Conservation (phyloP, 2,113 vertebrate species). For the Ovis canadensis region DNA sequence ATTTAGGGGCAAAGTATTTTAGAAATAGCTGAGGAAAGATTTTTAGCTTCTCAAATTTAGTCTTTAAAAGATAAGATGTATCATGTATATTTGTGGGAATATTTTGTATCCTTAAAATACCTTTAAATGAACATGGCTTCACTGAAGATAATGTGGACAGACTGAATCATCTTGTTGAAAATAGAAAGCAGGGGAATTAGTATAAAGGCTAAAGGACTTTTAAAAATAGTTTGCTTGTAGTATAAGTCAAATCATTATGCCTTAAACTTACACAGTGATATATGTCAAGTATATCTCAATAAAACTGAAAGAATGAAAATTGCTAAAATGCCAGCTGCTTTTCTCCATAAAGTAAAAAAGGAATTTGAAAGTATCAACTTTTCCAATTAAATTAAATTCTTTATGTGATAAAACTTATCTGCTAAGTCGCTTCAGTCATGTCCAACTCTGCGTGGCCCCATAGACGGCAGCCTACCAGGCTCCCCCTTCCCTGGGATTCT, state of each 20-base stretch:
- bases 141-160: background rate
- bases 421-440: too few relatives aligned
- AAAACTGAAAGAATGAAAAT: background rate
- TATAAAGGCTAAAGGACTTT: background rate
- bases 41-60: conserved; percentile 43
- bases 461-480: too few relatives aligned
- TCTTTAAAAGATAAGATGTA: conserved; percentile 36
- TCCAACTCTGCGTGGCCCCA: too few relatives aligned
- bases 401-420: background rate
- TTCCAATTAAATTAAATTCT: background rate
- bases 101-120: conserved; percentile 35
- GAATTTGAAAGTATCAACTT: background rate
- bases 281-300: background rate
- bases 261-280: background rate
- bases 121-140: background rate
- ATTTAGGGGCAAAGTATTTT: background rate
- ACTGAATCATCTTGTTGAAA: conserved; percentile 8
- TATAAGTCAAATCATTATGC: background rate
- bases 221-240: background rate
- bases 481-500: too few relatives aligned
- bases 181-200: background rate
- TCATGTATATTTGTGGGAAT: background rate
- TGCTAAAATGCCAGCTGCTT: background rate
- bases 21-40: conserved; percentile 2
- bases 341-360: background rate